Base-by-base conservation (phyloP, 2,113 vertebrate genomes). In the Siniperca knerii region DNA sequence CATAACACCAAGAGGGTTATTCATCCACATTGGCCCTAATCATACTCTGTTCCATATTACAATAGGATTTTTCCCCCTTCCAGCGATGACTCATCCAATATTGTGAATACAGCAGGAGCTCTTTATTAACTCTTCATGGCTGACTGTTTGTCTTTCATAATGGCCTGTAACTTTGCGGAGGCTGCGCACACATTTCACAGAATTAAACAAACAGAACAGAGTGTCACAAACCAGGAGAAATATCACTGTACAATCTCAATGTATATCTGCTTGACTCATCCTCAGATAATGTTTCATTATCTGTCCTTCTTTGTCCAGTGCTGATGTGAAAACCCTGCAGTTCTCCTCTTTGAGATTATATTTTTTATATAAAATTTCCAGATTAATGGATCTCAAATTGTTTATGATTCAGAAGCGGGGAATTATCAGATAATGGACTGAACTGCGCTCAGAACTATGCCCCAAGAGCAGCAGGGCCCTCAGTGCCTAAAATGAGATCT, bases 341-440 rank as follows among this genome's bases (percentile, higher is more conserved):
- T 77, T 69, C 62, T 60, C 55, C 42, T 74, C 44, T 86, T 54
- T 55, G 42, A 85, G 77, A 67, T 85, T 52, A 55, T 16, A 54
- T 25, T 69, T 77, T 73, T 75, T 68, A 83, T 79, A 82, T 35
- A 42, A 61, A 79, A 57, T 4, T 73, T 72, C 20, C 35, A 84
- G 66, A 85, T 83, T 79, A 82, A 92, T 89, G 69, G 81, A 90
- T 91, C 75, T 91, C 79, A 73, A 82, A 89, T 48, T 61, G 77
- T 60, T 66, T 76, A 79, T 64, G 75, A 83, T 77, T 84, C 71
- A 79, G 65, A 89, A 80, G 79, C 73, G 55, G 40, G 33, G 58
- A 87, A 75, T 79, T 89, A 93, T 95, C 94, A 92, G 84, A 92
- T 93, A 92, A 95, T 92, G 79, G 81, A 79, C 89, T 94, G 90